These are phyloP conservation scores for Ceyx melanurus DNA, from an alignment of 2,113 vertebrate genomes.

Conservation along the genomic window DNA sequence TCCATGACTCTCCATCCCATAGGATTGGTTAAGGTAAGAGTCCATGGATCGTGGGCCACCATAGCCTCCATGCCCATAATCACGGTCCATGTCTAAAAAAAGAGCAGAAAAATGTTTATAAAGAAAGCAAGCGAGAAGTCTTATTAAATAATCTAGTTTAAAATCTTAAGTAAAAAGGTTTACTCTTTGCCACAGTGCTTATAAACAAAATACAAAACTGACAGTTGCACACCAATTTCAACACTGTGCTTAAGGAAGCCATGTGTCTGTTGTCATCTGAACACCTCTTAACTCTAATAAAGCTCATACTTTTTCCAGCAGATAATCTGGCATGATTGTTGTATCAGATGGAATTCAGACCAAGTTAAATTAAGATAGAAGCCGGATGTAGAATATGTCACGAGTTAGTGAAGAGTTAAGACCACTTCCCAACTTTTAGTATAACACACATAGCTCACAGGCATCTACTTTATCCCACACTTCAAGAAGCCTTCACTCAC, in stretches of 20 bases:
- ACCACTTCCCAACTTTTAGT: neutral
- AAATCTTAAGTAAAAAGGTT: conserved; percentile 2
- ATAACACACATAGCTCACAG: neutral
- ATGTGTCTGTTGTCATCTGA: neutral
- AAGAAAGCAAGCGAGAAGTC: conserved; percentile 52
- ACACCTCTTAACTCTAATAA: neutral
- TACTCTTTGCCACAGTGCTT: conserved; percentile 24
- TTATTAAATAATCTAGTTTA: conserved; percentile 4
- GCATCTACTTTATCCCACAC: neutral
- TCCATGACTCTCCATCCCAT: conserved; percentile 83
- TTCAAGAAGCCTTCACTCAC: neutral
- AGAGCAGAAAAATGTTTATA: conserved; percentile 73
- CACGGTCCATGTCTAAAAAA: conserved; percentile 82
- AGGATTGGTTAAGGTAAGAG: conserved; percentile 82
- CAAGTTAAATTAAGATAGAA: neutral
- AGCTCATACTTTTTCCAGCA: neutral
- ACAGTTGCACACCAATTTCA: neutral
- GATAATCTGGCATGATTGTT: neutral
- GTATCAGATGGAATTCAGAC: neutral
- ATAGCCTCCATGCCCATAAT: conserved; percentile 84
- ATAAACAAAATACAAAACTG: conserved; percentile 1
- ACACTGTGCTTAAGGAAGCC: neutral
- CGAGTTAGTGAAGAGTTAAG: neutral
- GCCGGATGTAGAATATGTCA: neutral
- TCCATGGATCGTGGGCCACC: conserved; percentile 84